Base-by-base conservation (phyloP, 2,797 vertebrate genomes). In the Falco naumanni region DNA sequence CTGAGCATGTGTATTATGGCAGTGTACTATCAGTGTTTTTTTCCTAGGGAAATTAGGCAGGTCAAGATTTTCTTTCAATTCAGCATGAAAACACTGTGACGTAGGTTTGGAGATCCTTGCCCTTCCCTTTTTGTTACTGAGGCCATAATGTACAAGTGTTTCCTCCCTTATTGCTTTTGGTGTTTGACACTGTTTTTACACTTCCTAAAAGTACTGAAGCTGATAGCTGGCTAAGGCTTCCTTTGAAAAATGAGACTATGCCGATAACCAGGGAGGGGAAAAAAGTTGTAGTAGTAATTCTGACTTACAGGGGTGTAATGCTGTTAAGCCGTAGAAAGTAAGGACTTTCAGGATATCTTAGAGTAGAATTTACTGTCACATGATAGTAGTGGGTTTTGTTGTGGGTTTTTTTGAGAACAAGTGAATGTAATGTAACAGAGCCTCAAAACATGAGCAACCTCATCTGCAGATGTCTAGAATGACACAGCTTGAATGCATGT, bases 231-330 rank as follows among this genome's bases (percentile, higher is more conserved):
- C 22, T 56, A 60, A 56, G 48, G 47, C 24, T 81, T 69, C 19
- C 13, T 57, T 43, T 51, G 53, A 60, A 72, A 79, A 71, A 51
- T 39, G 13, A 77, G 28, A 33, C 34, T 31, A 28, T 80, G 8
- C 19, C 17, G 63, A 13, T 83, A 75, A 50, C 25, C 11, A 45
- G 17, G 13, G 16, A 65, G 18, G 17, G 22, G 2, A 20, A 26
- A n/a, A 72, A 43, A 10, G 2, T 68, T 20, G 13, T 37, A 53
- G 8, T 45, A 57, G 48, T 48, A 61, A 47, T 76, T 87, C 26
- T 69, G 41, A 65, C 4, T 65, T 71, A 45, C 0, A 1, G 31
- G n/a, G 11, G 4, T 0, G 0, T 56, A 43, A 22, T 70, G 31
- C 20, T 65, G 4, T 64, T 19, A 24, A 39, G 77, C 50, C 65